phyloP scores from a whole-genome alignment of 2,888 invertebrate species.

The Dinocampus coccinellae region DNA sequence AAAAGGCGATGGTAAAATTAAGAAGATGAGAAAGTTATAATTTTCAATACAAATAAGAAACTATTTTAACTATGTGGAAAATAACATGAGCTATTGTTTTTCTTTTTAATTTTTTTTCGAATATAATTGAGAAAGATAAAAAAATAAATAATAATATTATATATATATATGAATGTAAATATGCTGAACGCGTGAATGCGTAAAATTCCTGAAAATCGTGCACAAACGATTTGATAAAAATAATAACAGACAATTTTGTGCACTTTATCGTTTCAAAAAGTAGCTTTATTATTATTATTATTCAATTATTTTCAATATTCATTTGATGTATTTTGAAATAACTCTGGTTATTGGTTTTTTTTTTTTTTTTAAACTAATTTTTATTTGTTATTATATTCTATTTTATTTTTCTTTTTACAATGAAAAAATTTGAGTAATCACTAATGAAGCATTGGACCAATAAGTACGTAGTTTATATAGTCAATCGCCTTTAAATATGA shows the following conservation, averaged over 20 bases:
- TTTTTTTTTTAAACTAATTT: slow-evolving; percentile 27
- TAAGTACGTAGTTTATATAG: slow-evolving; percentile 54
- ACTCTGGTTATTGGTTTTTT: slow-evolving; percentile 33
- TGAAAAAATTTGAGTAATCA: slow-evolving; percentile 17
- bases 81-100: slow-evolving; percentile 19
- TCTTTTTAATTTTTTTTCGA: slow-evolving; percentile 3
- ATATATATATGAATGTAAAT: slow-evolving; percentile 35
- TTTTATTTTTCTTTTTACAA: neutral
- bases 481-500: slow-evolving; percentile 55
- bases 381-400: slow-evolving; percentile 26
- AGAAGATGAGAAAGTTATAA: slow-evolving; percentile 34
- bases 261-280: slow-evolving; percentile 5
- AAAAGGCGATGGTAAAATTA: neutral
- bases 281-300: slow-evolving; percentile 29
- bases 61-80: slow-evolving; percentile 33
- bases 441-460: slow-evolving; percentile 59
- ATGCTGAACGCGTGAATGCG: neutral
- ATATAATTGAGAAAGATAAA: slow-evolving; percentile 19
- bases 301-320: slow-evolving; percentile 20
- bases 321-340: slow-evolving; percentile 14
- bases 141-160: slow-evolving; percentile 16
- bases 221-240: neutral
- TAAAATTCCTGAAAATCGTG: neutral
- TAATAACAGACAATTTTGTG: slow-evolving; percentile 1
- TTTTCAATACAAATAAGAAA: slow-evolving; percentile 44